Conservation (phyloP, 1,140 invertebrate species). For the Choristoneura fumiferana region DNA sequence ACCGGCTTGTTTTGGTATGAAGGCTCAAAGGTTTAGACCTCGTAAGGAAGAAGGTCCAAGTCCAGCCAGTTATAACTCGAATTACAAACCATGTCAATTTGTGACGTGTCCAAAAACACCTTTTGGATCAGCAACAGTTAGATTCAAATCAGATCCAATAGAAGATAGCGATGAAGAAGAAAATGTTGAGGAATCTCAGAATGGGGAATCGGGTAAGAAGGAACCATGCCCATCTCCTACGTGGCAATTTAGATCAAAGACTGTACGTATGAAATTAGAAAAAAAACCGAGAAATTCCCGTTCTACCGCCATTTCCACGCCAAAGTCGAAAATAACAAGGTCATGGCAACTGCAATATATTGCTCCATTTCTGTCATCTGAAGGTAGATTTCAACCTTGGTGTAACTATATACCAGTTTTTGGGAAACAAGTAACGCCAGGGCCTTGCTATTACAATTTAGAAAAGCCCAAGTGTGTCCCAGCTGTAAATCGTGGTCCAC, state of each 20-base stretch:
- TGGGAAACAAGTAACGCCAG: slow-evolving; percentile 42
- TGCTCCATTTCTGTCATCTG: slow-evolving; percentile 54
- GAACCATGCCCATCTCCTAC: slow-evolving; percentile 29
- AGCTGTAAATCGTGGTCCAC: slow-evolving; percentile 46
- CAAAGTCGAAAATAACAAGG: slow-evolving; percentile 24
- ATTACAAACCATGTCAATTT: slow-evolving; percentile 32
- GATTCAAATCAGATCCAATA: slow-evolving; percentile 39
- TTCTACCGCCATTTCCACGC: slow-evolving; percentile 35
- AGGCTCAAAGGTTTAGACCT: slow-evolving; percentile 47
- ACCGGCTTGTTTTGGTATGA: slow-evolving; percentile 47
- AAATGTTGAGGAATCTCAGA: neutral
- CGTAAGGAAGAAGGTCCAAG: slow-evolving; percentile 44
- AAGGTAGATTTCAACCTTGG: slow-evolving; percentile 58
- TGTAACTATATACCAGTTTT: slow-evolving; percentile 51
- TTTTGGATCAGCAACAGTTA: slow-evolving; percentile 42
- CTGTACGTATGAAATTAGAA: slow-evolving; percentile 44
- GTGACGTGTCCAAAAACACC: slow-evolving; percentile 40
- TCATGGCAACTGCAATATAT: slow-evolving; percentile 32
- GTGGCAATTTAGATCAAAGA: slow-evolving; percentile 61
- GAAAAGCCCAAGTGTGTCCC: slow-evolving; percentile 42
- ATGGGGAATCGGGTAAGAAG: slow-evolving; percentile 21
- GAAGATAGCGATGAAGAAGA: slow-evolving; percentile 29
- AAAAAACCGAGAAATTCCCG: slow-evolving; percentile 46
- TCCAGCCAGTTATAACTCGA: slow-evolving; percentile 49
- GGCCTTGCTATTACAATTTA: slow-evolving; percentile 45